Base-by-base conservation (phyloP, 2,797 vertebrate genomes). In the Emys orbicularis region DNA sequence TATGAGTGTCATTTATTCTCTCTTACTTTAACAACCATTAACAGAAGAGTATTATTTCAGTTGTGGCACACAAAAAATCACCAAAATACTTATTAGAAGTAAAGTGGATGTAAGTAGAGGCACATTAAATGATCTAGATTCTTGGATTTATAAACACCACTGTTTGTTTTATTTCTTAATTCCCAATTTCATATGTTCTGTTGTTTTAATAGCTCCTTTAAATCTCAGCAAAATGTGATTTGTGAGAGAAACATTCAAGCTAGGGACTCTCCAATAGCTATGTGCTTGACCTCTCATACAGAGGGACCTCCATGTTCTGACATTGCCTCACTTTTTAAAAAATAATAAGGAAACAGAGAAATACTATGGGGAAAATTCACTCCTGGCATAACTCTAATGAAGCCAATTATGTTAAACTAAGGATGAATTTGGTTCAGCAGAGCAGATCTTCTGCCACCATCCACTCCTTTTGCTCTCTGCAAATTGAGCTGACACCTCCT, bases 1-100 rank as follows among this genome's bases (percentile, higher is more conserved):
- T 88, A 84, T 90, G 87, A 34, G 79, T 34, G 54, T 50, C 88
- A 81, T 93, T 89, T 90, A 86, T 86, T 0, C 54, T 93, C 89
- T 91, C 37, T 94, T 89, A 88, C 34, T 95, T 91, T 93, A 90
- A 59, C 0, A 1, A 23, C 47, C 84, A 87, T 74, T 90, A 84
- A 91, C 49, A 85, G 68, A 95, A 95, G 44, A 88, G 12, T 90
- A 91, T 88, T 89, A 72, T 95, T 95, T 91, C 91, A 91, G 91
- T 82, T 84, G 79, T 79, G 77, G 18, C 77, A 85, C 41, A 95
- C 19, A 5, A 87, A 94, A 88, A 80, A 96, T 95, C 97, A 95
- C 96, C 97, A 97, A 95, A 98, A 97, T 94, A 98, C 85, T 94
- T 98, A 98, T 95, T 97, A 94, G 90, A 97, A 96, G 90, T 96